Percentiles rank a stretch among this genome's conserved stretches.
These are phyloP conservation scores for Clusia tigrina DNA, from an alignment of 2,888 invertebrate genomes.

Conservation along the genomic window DNA sequence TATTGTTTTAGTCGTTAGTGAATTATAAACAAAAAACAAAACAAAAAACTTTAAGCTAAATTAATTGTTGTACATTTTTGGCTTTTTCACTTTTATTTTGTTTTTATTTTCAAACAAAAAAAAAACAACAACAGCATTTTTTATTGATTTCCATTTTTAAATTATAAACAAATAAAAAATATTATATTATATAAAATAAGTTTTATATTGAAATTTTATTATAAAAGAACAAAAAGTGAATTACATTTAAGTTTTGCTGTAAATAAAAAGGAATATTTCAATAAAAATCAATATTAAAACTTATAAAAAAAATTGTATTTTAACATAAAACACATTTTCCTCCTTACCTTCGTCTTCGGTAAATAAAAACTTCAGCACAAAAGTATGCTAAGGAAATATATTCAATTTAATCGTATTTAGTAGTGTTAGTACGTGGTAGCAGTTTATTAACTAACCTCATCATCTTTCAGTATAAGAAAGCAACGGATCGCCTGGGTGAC, in stretches of 20 bases:
- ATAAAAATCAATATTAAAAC: constrained; percentile 23
- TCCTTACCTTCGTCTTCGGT: not conserved
- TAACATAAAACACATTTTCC: no score
- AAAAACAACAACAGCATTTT: no score
- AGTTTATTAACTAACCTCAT: no score
- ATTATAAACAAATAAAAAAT: not conserved
- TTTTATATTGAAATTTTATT: constrained; percentile 21
- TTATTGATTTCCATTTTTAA: no score
- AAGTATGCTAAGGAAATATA: no score
- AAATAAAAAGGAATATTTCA: constrained; percentile 32
- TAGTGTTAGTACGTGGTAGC: no score
- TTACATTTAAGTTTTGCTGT: constrained; percentile 28
- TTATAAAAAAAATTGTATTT: no score
- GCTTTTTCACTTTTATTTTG: not conserved
- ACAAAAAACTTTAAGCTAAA: constrained; percentile 34
- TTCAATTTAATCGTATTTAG: no score
- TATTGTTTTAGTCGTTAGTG: constrained; percentile 56
- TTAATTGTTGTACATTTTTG: constrained; percentile 18
- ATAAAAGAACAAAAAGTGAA: constrained; percentile 23
- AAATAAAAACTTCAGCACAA: not conserved
- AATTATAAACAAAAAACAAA: no score
- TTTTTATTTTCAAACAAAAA: not conserved
- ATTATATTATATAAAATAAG: constrained; percentile 14
- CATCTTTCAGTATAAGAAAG: no score
- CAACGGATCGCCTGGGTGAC: no score